A percentile compares a stretch with the other conserved stretches of the same genome.
phyloP scores from a whole-genome alignment of 2,888 invertebrate species.

The Machimus atricapillus region DNA sequence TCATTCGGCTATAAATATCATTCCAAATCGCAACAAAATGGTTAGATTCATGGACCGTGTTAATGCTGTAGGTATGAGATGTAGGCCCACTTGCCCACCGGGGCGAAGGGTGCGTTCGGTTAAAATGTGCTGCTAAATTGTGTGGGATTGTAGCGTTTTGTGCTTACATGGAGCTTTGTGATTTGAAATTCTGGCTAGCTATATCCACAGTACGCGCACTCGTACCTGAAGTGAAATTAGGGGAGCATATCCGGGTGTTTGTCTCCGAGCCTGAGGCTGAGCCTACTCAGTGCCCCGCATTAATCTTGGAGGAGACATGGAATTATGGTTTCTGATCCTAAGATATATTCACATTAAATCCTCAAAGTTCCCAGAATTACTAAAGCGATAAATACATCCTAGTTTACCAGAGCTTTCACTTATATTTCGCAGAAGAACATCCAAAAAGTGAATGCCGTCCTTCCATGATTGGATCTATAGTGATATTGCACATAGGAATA shows the following conservation, averaged over 20 bases:
- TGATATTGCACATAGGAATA: too few relatives aligned
- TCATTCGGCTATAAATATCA: slow-evolving; percentile 53
- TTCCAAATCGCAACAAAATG: slow-evolving; percentile 47
- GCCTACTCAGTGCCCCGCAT: not conserved
- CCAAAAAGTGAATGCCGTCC: too few relatives aligned
- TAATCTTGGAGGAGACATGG: slow-evolving; percentile 15
- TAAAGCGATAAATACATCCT: not conserved
- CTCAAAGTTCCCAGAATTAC: not conserved
- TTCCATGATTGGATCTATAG: too few relatives aligned
- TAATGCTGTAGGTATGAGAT: slow-evolving; percentile 12
- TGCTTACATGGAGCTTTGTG: slow-evolving; percentile 29
- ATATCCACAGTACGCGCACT: not conserved
- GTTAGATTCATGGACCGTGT: slow-evolving; percentile 46
- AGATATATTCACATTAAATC: slow-evolving; percentile 1
- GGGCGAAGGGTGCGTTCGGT: not conserved
- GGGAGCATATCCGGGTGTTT: not conserved
- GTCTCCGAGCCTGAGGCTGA: not conserved
- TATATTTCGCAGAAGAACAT: too few relatives aligned
- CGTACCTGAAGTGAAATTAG: slow-evolving; percentile 9
- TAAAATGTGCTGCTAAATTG: not conserved
- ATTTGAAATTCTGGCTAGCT: not conserved
- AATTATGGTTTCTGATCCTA: slow-evolving; percentile 23
- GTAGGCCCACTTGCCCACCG: not conserved
- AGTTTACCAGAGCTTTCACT: not conserved
- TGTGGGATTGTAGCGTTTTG: slow-evolving; percentile 34